Evolutionary conservation across 2,113 vertebrate genomes (phyloP).

Genomic region (Accipiter cooperii): DNA sequence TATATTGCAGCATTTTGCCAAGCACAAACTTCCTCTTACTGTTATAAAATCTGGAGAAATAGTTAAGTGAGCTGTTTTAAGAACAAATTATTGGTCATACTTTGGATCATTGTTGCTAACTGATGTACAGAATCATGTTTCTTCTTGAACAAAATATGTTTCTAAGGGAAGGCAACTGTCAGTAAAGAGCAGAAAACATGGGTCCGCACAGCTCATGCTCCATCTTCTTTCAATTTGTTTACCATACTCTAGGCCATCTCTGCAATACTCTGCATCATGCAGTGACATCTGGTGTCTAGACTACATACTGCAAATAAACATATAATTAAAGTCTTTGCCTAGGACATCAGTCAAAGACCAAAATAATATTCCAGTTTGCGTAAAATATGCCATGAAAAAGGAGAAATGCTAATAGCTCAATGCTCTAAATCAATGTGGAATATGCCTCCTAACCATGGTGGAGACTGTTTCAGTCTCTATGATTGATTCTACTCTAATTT

Average conservation of each 20-base stretch:
- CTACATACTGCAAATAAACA: neutral
- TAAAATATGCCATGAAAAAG: neutral
- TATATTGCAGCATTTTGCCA: neutral
- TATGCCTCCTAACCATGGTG: neutral
- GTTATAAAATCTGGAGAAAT: neutral
- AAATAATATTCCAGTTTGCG: neutral
- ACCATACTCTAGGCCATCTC: neutral
- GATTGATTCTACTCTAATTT: neutral
- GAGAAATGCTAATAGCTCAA: neutral
- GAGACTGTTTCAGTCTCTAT: neutral
- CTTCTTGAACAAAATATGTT: neutral
- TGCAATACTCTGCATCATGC: neutral
- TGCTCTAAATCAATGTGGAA: neutral
- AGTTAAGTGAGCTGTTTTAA: neutral
- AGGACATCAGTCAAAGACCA: neutral
- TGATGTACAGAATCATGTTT: neutral
- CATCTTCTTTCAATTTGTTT: neutral
- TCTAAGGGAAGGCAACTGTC: neutral
- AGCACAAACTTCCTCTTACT: neutral
- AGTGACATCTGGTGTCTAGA: constrained; percentile 53
- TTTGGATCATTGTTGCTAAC: neutral
- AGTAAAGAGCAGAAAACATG: neutral
- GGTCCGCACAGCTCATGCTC: neutral
- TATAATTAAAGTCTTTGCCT: neutral
- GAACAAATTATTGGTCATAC: neutral